A percentile compares a stretch with the other conserved stretches of the same genome.
phyloP scores from a whole-genome alignment of 2,113 vertebrate species.

The Danionella cerebrum region DNA sequence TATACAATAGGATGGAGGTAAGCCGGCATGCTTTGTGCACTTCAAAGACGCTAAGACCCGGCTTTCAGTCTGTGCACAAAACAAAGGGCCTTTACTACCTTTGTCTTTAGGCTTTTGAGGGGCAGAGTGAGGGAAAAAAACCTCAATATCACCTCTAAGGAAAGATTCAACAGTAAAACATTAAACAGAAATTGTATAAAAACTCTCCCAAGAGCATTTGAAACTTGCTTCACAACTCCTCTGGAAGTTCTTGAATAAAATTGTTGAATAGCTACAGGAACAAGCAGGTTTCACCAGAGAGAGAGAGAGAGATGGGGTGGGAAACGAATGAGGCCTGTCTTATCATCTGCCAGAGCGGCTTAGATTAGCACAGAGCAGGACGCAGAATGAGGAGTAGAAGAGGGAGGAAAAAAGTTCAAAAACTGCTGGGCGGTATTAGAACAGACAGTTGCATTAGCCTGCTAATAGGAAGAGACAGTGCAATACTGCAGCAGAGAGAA shows the following conservation, averaged over 20 bases:
- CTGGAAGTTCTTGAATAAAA: conserved; percentile 54
- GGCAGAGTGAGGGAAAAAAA: neutral
- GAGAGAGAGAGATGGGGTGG: conserved; percentile 17
- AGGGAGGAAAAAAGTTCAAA: conserved; percentile 43
- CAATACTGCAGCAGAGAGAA: conserved; percentile 51
- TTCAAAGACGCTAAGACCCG: conserved; percentile 58
- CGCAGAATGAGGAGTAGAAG: conserved; percentile 31
- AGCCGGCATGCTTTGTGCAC: conserved; percentile 62
- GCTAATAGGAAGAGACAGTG: conserved; percentile 68
- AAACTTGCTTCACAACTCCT: conserved; percentile 20
- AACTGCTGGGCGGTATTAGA: conserved; percentile 68
- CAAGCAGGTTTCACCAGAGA: neutral
- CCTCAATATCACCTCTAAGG: conserved; percentile 40
- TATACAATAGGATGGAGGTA: conserved; percentile 54
- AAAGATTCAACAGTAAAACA: conserved; percentile 45
- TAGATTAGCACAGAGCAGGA: conserved; percentile 62
- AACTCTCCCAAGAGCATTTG: conserved; percentile 30
- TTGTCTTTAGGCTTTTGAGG: conserved; percentile 45
- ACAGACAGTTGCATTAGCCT: conserved; percentile 73
- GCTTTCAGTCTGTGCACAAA: conserved; percentile 51
- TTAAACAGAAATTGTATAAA: conserved; percentile 6
- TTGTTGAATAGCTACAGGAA: conserved; percentile 41
- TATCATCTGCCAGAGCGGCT: conserved; percentile 58
- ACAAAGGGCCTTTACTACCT: conserved; percentile 46
- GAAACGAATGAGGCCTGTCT: conserved; percentile 55